Evolutionary conservation across 1,140 invertebrate species (phyloP), one percentile per base, ranked within the genome.

Genomic region (Aethina tumida): DNA sequence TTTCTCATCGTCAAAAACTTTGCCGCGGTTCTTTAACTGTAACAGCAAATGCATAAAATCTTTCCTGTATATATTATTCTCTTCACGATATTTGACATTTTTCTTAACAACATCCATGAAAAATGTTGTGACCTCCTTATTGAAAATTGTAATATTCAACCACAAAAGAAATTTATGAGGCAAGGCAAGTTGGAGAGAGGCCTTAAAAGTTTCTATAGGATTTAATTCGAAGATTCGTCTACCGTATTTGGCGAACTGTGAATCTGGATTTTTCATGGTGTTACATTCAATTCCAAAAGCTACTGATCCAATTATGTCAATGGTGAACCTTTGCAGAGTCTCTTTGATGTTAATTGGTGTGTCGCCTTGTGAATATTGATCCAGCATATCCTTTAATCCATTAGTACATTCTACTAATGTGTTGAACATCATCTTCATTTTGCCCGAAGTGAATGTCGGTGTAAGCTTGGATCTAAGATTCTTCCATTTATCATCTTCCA

Each of bases 201-300:
- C n/a, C n/a, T n/a, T n/a, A n/a, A n/a, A n/a, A n/a, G n/a, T n/a
- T n/a, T n/a, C 22, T n/a, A 24, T 24, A n/a, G 22, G n/a, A 24
- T 24, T n/a, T 31, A 9, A 10, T n/a, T n/a, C n/a, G 20, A 50
- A 50, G 9, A 65, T 42, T 37, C 49, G 50, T 40, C 46, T 51
- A 2, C 66, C 70, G 45, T 66, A 56, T 49, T 58, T 56, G 58
- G 45, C 30, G 13, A 46, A 50, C 20, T 36, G 19, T 4, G 63
- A 65, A 21, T 73, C 53, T 13, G 68, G 64, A 43, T 74, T 58
- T 22, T 58, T 52, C 9, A 77, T 42, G 9, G 66, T 58, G 35
- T 72, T 67, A 44, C 63, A 65, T 31, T 74, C 55, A 6, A 77
- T 53, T 2, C 74, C 75, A 55, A 77, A 77, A 5, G 67, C 72